Conservation (phyloP, 2,888 invertebrate species). For the Merodon equestris region DNA sequence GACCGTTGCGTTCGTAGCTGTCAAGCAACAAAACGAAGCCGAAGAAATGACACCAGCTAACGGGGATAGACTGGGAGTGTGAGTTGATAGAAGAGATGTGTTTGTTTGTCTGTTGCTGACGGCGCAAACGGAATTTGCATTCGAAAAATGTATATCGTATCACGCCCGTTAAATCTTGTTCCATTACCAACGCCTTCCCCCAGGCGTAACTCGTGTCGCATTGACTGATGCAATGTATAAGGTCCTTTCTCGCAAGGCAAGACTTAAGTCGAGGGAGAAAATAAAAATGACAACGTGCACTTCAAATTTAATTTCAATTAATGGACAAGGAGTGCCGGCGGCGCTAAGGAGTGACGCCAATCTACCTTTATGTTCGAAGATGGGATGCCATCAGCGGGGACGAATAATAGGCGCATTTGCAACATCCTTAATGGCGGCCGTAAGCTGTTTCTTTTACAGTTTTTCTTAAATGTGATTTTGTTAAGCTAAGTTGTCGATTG, state of each 20-base stretch:
- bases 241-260: background rate
- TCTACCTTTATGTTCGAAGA: constrained; percentile 25
- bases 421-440: no score
- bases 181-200: constrained; percentile 12
- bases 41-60: no score
- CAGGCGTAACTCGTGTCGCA: constrained; percentile 12
- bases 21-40: background rate
- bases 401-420: no score
- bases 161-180: constrained; percentile 35
- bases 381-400: background rate
- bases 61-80: no score
- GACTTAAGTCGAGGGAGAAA: constrained; percentile 1
- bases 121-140: constrained; percentile 64
- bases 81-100: constrained; percentile 24
- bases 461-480: background rate
- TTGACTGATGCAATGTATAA: constrained; percentile 29
- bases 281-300: constrained; percentile 33
- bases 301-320: constrained; percentile 64
- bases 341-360: constrained; percentile 4
- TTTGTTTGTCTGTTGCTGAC: constrained; percentile 67
- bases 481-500: background rate
- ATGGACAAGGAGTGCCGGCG: background rate
- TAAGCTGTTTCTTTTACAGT: no score
- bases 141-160: constrained; percentile 32
- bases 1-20: constrained; percentile 33